phyloP scores from a whole-genome alignment of 2,888 invertebrate species.

The Agonopterix alstromeriana region DNA sequence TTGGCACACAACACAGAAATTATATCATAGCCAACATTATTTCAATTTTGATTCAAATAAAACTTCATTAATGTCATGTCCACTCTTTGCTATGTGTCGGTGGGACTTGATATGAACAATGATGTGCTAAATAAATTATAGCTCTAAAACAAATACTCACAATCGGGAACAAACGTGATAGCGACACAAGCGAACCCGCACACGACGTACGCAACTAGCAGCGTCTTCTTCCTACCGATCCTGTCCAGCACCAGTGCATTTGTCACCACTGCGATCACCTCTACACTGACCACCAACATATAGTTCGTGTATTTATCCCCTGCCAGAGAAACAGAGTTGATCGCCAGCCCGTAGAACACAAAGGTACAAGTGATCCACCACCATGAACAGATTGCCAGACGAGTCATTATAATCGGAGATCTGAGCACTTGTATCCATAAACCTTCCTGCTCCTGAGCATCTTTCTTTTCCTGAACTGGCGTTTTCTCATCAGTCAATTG shows the following conservation, averaged over 20 bases:
- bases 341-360: conserved; percentile 87
- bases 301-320: conserved; percentile 89
- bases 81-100: too few relatives aligned
- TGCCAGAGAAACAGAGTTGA: conserved; percentile 84
- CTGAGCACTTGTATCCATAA: conserved; percentile 52
- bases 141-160: conserved; percentile 35
- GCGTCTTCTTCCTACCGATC: conserved; percentile 78
- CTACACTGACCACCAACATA: conserved; percentile 81
- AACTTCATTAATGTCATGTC: too few relatives aligned
- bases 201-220: conserved; percentile 77
- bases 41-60: too few relatives aligned
- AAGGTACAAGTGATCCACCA: conserved; percentile 90
- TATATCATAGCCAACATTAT: too few relatives aligned
- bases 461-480: conserved; percentile 33
- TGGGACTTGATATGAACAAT: too few relatives aligned
- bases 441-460: conserved; percentile 29
- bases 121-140: not conserved
- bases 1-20: too few relatives aligned
- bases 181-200: conserved; percentile 72
- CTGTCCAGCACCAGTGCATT: conserved; percentile 80
- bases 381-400: conserved; percentile 62
- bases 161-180: conserved; percentile 67
- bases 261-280: conserved; percentile 82
- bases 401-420: conserved; percentile 58
- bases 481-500: conserved; percentile 56